Evolutionary conservation across 2,888 invertebrate genomes (phyloP).

Genomic region (Drosophila parthenogenetica): DNA sequence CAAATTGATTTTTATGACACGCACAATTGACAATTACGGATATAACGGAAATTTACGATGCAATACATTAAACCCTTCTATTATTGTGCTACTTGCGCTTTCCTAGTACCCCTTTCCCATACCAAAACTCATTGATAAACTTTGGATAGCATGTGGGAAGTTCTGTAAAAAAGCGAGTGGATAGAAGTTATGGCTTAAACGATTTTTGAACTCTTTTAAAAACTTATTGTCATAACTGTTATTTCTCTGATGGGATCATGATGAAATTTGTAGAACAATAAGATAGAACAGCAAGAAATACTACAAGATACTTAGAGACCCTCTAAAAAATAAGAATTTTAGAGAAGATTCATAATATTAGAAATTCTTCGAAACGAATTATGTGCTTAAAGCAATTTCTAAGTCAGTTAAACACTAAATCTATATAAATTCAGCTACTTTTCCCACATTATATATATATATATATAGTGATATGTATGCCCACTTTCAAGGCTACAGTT

Average conservation of each 20-base stretch:
- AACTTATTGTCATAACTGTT: not conserved
- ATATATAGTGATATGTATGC: too few relatives aligned
- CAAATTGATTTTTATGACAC: constrained; percentile 78
- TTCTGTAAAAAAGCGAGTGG: not conserved
- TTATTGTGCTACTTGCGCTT: constrained; percentile 13
- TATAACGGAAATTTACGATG: constrained; percentile 67
- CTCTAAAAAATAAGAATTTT: too few relatives aligned
- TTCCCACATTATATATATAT: too few relatives aligned
- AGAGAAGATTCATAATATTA: too few relatives aligned
- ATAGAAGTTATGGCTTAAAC: not conserved
- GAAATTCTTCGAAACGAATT: too few relatives aligned
- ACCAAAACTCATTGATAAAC: not conserved
- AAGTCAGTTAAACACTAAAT: too few relatives aligned
- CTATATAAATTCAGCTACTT: too few relatives aligned
- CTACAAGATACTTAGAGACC: too few relatives aligned
- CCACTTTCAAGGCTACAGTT: not conserved
- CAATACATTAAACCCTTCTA: constrained; percentile 53
- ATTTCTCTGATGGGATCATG: not conserved
- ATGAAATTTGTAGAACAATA: not conserved
- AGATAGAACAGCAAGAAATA: too few relatives aligned
- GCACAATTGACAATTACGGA: constrained; percentile 73
- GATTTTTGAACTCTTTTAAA: not conserved
- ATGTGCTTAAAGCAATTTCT: too few relatives aligned
- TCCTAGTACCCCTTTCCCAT: not conserved
- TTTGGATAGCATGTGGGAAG: constrained; percentile 8